Percentiles rank a stretch among this genome's conserved stretches.
phyloP scores from a whole-genome alignment of 37 sponge, comb jelly and placozoan species.

The Dysidea cf. avara region DNA sequence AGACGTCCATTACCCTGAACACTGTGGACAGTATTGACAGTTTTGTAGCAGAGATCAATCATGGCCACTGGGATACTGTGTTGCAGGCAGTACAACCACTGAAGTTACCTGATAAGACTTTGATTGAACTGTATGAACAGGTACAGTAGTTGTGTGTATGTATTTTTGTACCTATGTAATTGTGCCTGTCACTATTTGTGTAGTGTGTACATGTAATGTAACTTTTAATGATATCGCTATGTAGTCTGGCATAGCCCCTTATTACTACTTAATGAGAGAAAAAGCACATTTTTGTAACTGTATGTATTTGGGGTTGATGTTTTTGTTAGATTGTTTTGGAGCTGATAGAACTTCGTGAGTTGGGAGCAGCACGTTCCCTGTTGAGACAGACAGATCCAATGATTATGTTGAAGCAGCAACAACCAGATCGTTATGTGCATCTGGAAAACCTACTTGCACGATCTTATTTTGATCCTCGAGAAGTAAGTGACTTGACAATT shows the following conservation, averaged over 20 bases:
- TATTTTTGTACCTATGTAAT: neutral
- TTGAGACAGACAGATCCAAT: conserved; percentile 98
- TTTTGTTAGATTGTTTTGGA: conserved; percentile 85
- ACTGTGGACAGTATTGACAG: conserved; percentile 97
- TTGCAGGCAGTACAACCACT: conserved; percentile 93
- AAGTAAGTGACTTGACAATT: conserved; percentile 44
- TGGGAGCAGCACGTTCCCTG: conserved; percentile 94
- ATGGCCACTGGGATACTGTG: conserved; percentile 99
- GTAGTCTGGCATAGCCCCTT: neutral
- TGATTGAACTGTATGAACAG: conserved; percentile 90
- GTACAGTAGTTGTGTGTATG: conserved; percentile 19
- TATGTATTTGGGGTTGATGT: neutral
- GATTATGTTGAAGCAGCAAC: conserved; percentile 92
- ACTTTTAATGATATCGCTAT: too few relatives aligned
- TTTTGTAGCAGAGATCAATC: conserved; percentile 93
- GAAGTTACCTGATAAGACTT: conserved; percentile 93
- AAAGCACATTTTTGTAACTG: neutral
- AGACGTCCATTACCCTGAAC: conserved; percentile 85
- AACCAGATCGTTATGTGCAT: conserved; percentile 91
- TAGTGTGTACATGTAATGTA: neutral
- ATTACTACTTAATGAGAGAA: neutral
- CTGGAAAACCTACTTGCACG: conserved; percentile 91
- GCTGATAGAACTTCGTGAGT: conserved; percentile 95
- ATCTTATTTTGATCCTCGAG: conserved; percentile 96
- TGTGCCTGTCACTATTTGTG: neutral